These are phyloP conservation scores for Parauchenoglanis punctatus DNA, from an alignment of 2,797 vertebrate species.

Conservation along the genomic window DNA sequence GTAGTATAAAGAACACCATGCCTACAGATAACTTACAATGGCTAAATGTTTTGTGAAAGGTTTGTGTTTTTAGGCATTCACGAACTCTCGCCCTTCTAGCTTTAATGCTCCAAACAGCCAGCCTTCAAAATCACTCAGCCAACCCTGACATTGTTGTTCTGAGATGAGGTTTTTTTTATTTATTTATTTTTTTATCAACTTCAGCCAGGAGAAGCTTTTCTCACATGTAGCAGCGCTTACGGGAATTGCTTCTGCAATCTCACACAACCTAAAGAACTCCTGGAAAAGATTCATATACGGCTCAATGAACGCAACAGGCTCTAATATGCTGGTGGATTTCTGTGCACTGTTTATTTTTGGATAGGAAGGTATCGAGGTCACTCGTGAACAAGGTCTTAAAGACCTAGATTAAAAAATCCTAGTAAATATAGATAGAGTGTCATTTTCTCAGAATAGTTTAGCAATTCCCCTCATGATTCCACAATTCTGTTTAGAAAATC, in stretches of 20 bases:
- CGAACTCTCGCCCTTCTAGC: not conserved
- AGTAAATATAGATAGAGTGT: not conserved
- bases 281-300: not conserved
- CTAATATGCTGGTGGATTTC: not conserved
- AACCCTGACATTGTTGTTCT: not conserved
- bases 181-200: not conserved
- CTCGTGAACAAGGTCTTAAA: not conserved
- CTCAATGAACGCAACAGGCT: not conserved
- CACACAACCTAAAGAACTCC: conserved; percentile 1
- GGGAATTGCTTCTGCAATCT: conserved; percentile 6
- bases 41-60: not conserved
- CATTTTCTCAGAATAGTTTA: not conserved
- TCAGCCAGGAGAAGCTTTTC: not conserved
- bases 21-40: not conserved
- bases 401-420: not conserved
- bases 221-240: not conserved
- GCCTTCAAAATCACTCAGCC: not conserved
- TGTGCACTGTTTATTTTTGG: not conserved
- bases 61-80: not conserved
- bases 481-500: not conserved
- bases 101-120: not conserved
- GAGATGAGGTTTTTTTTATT: too few relatives aligned
- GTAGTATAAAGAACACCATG: not conserved
- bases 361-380: not conserved
- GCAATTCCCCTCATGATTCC: not conserved